Evolutionary conservation across 2,888 invertebrate species (phyloP).

Genomic region (Hartigia nigra): DNA sequence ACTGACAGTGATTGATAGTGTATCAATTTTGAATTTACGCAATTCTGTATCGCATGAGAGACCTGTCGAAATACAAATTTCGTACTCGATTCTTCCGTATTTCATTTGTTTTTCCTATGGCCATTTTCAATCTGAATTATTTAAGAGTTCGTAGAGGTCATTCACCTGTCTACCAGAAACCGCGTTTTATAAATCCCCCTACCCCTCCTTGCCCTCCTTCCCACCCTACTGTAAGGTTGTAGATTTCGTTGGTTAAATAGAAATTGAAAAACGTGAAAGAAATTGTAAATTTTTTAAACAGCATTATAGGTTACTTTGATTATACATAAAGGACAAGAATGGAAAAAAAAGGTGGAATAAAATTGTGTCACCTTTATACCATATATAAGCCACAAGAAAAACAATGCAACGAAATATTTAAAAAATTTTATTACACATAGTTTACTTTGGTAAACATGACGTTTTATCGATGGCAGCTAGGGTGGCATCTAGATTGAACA

Average conservation of each 20-base stretch:
- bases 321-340: too few relatives aligned
- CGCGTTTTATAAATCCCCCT: not conserved
- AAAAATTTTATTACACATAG: not conserved
- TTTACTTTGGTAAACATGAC: not conserved
- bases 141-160: conserved; percentile 27
- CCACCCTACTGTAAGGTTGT: not conserved
- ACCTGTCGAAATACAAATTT: conserved; percentile 41
- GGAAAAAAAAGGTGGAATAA: not conserved
- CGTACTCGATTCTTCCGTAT: conserved; percentile 35
- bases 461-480: not conserved
- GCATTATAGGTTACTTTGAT: not conserved
- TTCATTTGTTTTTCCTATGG: conserved; percentile 31
- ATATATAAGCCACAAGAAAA: not conserved
- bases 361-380: not conserved
- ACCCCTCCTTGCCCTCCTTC: not conserved
- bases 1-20: not conserved
- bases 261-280: not conserved
- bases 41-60: conserved; percentile 19
- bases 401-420: not conserved
- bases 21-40: conserved; percentile 33
- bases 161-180: conserved; percentile 6
- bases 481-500: not conserved
- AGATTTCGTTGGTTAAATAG: not conserved
- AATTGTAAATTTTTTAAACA: not conserved
- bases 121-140: conserved; percentile 30